Conservation (phyloP, 2,888 invertebrate species). For the Abrostola tripartita region DNA sequence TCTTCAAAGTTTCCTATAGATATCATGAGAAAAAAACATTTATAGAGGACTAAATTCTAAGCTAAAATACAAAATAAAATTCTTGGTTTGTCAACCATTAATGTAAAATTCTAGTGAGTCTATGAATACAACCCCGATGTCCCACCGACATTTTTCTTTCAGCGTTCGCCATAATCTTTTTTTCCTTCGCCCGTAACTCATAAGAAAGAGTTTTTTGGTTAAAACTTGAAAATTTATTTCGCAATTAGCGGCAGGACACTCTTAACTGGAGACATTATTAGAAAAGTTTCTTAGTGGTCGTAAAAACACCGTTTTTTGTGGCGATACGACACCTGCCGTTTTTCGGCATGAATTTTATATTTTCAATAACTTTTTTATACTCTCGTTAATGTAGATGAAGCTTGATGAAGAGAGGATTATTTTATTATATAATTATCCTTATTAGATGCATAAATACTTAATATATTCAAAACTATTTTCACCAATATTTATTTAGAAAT, state of each 20-base stretch:
- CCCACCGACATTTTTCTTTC: conserved; percentile 53
- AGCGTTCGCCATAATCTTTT: conserved; percentile 64
- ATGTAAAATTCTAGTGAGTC: conserved; percentile 13
- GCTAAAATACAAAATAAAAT: not conserved
- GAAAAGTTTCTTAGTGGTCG: conserved; percentile 85
- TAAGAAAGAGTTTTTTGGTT: conserved; percentile 78
- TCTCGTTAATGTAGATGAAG: conserved; percentile 16
- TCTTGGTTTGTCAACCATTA: conserved; percentile 8
- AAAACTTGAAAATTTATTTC: conserved; percentile 86
- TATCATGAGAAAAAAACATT: too few relatives aligned
- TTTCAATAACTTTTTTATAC: conserved; percentile 49
- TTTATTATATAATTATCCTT: too few relatives aligned
- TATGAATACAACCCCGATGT: conserved; percentile 43
- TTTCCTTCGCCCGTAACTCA: conserved; percentile 78
- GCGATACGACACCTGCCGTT: conserved; percentile 72
- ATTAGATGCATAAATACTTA: too few relatives aligned
- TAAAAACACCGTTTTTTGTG: conserved; percentile 80
- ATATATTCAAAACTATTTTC: not conserved
- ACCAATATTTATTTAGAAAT: not conserved
- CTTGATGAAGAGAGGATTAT: not conserved
- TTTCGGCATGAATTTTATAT: conserved; percentile 53
- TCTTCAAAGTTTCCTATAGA: not conserved
- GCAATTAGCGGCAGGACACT: conserved; percentile 83
- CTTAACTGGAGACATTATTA: conserved; percentile 84
- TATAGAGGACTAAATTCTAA: too few relatives aligned